A percentile compares a stretch with the other conserved stretches of the same genome.
phyloP scores from a whole-genome alignment of 1,140 invertebrate species.

The Microvelia longipes region DNA sequence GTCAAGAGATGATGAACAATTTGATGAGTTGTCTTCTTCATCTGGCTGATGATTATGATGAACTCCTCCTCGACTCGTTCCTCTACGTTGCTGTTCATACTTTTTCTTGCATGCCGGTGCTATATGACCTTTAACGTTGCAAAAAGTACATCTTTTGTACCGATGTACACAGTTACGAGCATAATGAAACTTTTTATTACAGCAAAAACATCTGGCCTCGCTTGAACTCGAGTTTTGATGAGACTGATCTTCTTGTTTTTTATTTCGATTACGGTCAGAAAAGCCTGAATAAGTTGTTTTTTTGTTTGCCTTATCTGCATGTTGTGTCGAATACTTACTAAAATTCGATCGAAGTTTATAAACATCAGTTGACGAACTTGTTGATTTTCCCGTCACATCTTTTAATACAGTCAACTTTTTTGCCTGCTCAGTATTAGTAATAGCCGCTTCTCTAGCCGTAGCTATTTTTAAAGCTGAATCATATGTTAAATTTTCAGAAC shows the following conservation, averaged over 20 bases:
- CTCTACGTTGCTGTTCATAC: not conserved
- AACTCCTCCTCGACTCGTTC: not conserved
- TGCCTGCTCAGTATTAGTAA: not conserved
- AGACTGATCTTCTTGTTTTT: not conserved
- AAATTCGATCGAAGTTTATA: not conserved
- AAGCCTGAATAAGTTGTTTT: not conserved
- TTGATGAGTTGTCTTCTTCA: not conserved
- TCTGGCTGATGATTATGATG: not conserved
- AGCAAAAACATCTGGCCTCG: not conserved
- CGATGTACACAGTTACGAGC: not conserved
- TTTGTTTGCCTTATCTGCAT: not conserved
- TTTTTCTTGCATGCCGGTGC: not conserved
- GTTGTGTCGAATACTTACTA: not conserved
- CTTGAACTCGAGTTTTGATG: not conserved
- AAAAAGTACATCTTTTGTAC: not conserved
- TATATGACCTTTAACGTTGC: not conserved
- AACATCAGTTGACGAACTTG: not conserved
- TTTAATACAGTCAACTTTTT: not conserved
- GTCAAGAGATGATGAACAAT: not conserved
- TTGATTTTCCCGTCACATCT: not conserved
- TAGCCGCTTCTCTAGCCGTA: not conserved
- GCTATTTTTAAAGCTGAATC: not conserved
- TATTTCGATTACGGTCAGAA: not conserved
- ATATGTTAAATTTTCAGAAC: not conserved
- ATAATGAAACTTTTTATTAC: not conserved